Evolutionary conservation across 2,113 vertebrate genomes (phyloP).

Genomic region (Hyperopisus bebe): DNA sequence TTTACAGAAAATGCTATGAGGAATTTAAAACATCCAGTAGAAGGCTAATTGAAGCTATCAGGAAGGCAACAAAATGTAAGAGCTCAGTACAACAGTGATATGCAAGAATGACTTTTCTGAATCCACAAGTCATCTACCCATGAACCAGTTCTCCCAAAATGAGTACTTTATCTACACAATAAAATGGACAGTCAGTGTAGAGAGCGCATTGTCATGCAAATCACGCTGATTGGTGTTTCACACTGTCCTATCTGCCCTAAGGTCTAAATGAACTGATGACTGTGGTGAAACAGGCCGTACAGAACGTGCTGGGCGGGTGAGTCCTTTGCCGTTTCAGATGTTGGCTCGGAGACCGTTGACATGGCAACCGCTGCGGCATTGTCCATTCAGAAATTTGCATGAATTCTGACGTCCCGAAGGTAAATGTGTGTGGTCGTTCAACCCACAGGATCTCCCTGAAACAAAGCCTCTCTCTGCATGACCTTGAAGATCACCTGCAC

Average conservation of each 20-base stretch:
- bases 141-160: not conserved
- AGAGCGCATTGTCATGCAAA: not conserved
- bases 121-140: not conserved
- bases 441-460: conserved; percentile 79
- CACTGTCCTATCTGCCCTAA: conserved; percentile 39
- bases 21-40: not conserved
- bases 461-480: conserved; percentile 81
- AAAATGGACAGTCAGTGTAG: not conserved
- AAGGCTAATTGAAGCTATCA: not conserved
- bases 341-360: not conserved
- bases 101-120: not conserved
- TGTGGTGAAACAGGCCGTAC: conserved; percentile 85
- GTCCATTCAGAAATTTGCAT: not conserved
- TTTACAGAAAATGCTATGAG: not conserved
- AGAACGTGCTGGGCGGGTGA: conserved; percentile 79
- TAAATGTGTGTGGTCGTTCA: conserved; percentile 1
- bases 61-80: not conserved
- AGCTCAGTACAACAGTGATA: not conserved
- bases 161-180: not conserved
- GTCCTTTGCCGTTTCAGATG: conserved; percentile 14
- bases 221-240: not conserved
- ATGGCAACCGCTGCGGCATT: not conserved
- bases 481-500: conserved; percentile 80
- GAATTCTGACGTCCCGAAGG: not conserved
- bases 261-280: conserved; percentile 83